Base-by-base conservation (phyloP, 1,140 invertebrate species). In the Micrasema longulum region DNA sequence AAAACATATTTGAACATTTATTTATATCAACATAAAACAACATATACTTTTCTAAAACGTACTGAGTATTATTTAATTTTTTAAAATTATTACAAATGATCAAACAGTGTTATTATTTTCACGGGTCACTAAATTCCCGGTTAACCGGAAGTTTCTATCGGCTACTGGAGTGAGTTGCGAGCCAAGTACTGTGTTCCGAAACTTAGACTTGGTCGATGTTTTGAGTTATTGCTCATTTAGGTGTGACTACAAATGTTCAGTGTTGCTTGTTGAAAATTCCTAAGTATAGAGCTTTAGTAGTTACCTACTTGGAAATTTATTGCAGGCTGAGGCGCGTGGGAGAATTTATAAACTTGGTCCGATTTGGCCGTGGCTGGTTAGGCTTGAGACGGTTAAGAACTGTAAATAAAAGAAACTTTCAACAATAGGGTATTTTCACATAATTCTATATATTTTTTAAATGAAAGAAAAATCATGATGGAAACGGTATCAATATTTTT, bases 161-260 rank as follows among this genome's bases (percentile, higher is more conserved):
- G 3, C 26, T 4, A 31, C 3, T 31, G 26, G 26, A 7, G 18
- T 23, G 50, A 52, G 16, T 52, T 52, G 18, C 11, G 43, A 31
- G 26, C 26, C 26, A 31, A 31, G 26, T 31, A n/a, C n/a, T 31
- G 26, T 31, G 26, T 7, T 36, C 57, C 47, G 55, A 69, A 67
- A 71, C 60, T 70, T 48, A 35, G 69, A 67, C 63, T 64, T 68
- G 31, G 69, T 22, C 69, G 63, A 71, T 75, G 73, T 71, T 71
- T 71, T 75, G 73, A 75, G 69, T 75, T 75, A 75, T 75, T 75
- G 73, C 73, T 68, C 73, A 71, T 75, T 75, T 75, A 71, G 65
- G 73, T 75, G 73, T 71, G 69, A 71, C 69, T 75, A 72, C 62
- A 65, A 75, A 75, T 75, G 73, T 75, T 75, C 65, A 64, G 67